phyloP scores from a whole-genome alignment of 2,888 invertebrate species.

The Mythimna impura region DNA sequence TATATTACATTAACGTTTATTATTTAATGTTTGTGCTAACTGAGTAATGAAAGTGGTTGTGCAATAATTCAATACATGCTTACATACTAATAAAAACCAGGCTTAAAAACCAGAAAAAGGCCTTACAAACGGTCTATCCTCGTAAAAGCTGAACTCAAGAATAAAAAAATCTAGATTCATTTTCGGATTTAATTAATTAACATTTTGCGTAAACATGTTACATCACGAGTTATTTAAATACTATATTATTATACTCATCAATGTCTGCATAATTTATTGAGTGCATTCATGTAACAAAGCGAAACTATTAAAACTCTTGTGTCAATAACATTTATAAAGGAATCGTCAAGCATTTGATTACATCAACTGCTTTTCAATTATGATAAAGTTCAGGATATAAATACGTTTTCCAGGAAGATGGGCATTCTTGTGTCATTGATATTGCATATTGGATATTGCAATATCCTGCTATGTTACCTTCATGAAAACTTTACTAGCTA shows the following conservation, averaged over 20 bases:
- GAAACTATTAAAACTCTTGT: not conserved
- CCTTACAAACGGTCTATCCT: conserved; percentile 4
- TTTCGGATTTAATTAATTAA: not conserved
- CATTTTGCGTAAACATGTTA: not conserved
- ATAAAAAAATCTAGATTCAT: not conserved
- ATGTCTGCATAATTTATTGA: not conserved
- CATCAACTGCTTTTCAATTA: not conserved
- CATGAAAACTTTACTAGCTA: not conserved
- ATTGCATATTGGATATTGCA: no score
- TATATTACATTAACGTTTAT: conserved; percentile 38
- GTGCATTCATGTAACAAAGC: not conserved
- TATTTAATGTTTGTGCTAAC: conserved; percentile 40
- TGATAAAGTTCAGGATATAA: no score
- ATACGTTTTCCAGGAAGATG: no score
- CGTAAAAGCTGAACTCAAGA: conserved; percentile 4
- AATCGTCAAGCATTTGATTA: no score
- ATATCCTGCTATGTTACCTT: not conserved
- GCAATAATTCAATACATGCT: conserved; percentile 8
- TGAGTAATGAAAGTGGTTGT: conserved; percentile 17
- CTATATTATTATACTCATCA: not conserved
- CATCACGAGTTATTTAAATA: not conserved
- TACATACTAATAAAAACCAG: not conserved
- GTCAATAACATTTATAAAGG: no score
- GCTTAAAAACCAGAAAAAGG: not conserved
- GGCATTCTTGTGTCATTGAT: no score